These are phyloP conservation scores for Drosophila kikkawai DNA, from an alignment of 1,140 invertebrate genomes.

Conservation along the genomic window DNA sequence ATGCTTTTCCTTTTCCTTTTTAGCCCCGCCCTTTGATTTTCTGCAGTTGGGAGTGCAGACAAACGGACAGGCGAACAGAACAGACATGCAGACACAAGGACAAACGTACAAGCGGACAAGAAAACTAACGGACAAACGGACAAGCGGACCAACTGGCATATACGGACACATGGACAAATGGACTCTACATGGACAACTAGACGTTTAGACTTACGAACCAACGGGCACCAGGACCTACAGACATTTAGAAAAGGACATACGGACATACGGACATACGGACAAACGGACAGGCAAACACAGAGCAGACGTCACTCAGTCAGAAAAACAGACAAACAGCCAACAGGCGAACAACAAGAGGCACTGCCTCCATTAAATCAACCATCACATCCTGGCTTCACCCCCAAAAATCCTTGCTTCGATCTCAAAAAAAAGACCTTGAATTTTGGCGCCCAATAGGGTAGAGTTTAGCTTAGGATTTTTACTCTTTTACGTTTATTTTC, in stretches of 20 bases:
- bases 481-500: not conserved
- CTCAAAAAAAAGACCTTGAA: not conserved
- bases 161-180: conserved; percentile 2
- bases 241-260: conserved; percentile 25
- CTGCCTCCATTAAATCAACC: conserved; percentile 8
- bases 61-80: not conserved
- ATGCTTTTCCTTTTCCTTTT: conserved; percentile 20
- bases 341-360: conserved; percentile 14
- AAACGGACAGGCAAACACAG: conserved; percentile 8
- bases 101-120: not conserved
- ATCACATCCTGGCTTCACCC: not conserved
- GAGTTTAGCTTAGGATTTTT: not conserved
- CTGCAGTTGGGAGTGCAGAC: conserved; percentile 19
- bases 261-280: conserved; percentile 23
- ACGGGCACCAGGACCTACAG: conserved; percentile 7
- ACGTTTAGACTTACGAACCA: conserved; percentile 24
- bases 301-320: conserved; percentile 67
- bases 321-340: conserved; percentile 48
- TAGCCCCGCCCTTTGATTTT: conserved; percentile 17
- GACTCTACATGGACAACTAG: conserved; percentile 20
- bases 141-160: conserved; percentile 2
- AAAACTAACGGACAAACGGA: conserved; percentile 9
- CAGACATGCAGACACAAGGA: conserved; percentile 2
- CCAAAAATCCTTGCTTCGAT: not conserved
- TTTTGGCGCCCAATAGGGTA: not conserved